These are phyloP conservation scores for Falco concolor DNA, from an alignment of 2,797 vertebrate species.

Conservation along the genomic window DNA sequence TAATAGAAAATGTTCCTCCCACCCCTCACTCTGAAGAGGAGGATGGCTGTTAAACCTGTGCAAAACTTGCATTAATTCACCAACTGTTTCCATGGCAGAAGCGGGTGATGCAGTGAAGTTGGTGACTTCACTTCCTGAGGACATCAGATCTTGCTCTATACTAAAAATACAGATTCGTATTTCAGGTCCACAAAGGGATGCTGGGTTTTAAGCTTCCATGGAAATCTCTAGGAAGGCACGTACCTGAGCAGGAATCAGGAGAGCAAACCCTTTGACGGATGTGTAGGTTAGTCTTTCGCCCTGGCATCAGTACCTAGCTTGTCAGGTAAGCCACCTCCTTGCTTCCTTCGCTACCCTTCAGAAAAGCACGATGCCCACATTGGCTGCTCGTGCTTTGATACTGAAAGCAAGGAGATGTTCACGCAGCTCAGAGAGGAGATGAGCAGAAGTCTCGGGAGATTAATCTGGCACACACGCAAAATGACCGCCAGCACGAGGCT, in stretches of 20 bases:
- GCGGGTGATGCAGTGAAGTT: constrained; percentile 41
- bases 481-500: background rate
- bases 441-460: background rate
- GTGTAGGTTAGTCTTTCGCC: background rate
- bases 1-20: constrained; percentile 62
- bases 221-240: background rate
- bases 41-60: constrained; percentile 54
- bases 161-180: constrained; percentile 36
- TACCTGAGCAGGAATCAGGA: background rate
- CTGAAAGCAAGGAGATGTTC: background rate
- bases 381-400: background rate
- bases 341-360: background rate
- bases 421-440: background rate
- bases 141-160: constrained; percentile 44
- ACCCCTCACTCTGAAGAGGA: constrained; percentile 42
- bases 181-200: background rate
- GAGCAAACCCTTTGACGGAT: background rate
- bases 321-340: background rate
- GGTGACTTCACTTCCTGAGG: constrained; percentile 64
- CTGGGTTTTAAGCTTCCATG: background rate
- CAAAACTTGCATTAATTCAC: constrained; percentile 65
- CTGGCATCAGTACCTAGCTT: background rate
- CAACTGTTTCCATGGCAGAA: constrained; percentile 66
- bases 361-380: background rate
- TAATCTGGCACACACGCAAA: background rate